A percentile compares a stretch with the other conserved stretches of the same genome.
Conservation (phyloP, 2,797 vertebrate species). For the Chrysocyon brachyurus region DNA sequence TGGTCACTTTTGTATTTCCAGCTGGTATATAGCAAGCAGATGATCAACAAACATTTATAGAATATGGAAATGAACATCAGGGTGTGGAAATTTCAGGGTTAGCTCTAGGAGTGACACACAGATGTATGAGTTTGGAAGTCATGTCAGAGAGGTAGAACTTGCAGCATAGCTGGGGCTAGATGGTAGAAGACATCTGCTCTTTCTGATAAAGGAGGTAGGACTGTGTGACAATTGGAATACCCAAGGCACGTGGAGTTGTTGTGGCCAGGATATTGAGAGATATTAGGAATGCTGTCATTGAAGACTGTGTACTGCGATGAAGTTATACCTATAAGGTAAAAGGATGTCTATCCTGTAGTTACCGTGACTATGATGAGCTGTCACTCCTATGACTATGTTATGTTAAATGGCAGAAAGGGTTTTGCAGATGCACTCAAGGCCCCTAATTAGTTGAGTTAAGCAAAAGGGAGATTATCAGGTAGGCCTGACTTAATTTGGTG, state of each 20-base stretch:
- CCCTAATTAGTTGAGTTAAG: constrained; percentile 35
- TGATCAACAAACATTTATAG: neutral
- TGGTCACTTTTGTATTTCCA: neutral
- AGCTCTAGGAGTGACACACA: neutral
- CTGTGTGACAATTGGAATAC: neutral
- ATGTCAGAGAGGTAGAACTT: neutral
- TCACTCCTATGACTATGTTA: neutral
- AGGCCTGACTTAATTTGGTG: neutral
- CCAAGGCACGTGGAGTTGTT: neutral
- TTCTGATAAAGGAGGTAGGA: neutral
- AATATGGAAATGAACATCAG: neutral
- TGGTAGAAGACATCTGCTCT: neutral
- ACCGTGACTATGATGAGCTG: neutral
- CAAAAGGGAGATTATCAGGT: neutral
- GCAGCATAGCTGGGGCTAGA: neutral
- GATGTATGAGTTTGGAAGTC: neutral
- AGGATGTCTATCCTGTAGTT: neutral
- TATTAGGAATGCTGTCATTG: neutral
- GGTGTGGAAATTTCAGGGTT: neutral
- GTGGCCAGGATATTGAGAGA: neutral
- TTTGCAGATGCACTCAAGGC: neutral
- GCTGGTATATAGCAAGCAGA: neutral
- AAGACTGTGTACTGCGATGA: neutral
- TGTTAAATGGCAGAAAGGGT: neutral
- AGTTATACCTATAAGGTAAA: neutral